Base-by-base conservation (phyloP, 2,113 vertebrate species). In the Galbula dea region DNA sequence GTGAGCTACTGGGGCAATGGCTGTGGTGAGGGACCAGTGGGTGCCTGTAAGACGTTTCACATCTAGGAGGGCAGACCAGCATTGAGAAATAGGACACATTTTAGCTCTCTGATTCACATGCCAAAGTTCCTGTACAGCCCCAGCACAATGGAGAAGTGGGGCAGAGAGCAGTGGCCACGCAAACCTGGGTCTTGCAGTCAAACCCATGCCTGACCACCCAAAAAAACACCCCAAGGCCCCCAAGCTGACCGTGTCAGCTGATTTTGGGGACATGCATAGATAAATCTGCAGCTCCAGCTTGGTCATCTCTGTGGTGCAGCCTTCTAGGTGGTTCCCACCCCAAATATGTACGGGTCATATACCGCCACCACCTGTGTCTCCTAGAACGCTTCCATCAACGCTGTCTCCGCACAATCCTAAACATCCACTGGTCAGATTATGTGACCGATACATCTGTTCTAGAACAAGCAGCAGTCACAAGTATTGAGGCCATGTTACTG, bases 121-220 rank as follows among this genome's bases (percentile, higher is more conserved):
- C 17, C 54, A 9, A 39, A 45, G 37, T 57, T 68, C 78, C 55
- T 5, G 1, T 36, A 36, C 1, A 3, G 59, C 27, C 51, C 39
- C 2, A 0, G n/a, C 1, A 2, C 3, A 5, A 32, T 10, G 23
- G 73, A 57, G 59, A 48, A 3, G 3, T 1, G 1, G 54, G 20
- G 63, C 39, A 80, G 39, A 68, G 63, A 68, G 54, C 1, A 1
- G 67, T 0, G 0, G 13, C 48, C 72, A n/a, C 1, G 1, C 72
- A 59, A 36, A 80, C 2, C 13, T 48, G 41, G 27, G 41, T 9
- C 30, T 4, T 0, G 2, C 23, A 52, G 54, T 34, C 43, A 67
- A 83, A 22, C 17, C 26, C 27, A 71, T 0, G 1, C 10, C 21
- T 7, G 10, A 32, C 23, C 20, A 39, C 34, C 51, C 2, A 1